Base-by-base conservation (phyloP, 2,113 vertebrate genomes). In the Tychaedon coryphoeus region DNA sequence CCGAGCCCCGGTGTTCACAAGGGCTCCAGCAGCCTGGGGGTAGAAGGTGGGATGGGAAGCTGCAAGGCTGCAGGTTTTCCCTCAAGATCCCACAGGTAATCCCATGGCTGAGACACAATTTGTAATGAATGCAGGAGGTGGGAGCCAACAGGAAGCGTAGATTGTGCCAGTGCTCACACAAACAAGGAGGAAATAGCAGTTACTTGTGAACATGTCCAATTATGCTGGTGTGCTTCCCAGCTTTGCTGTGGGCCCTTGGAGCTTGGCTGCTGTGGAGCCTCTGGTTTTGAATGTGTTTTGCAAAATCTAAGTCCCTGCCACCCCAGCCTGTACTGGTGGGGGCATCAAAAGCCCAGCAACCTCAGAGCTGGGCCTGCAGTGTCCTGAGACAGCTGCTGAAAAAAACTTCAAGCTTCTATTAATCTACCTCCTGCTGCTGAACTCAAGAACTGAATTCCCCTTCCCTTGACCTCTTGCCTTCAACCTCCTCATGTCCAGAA, bases 271-370 rank as follows among this genome's bases (percentile, higher is more conserved):
- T 61, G 15, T 5, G 64, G 13, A 61, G 65, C 42, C 38, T 70
- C 61, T 28, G 23, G 50, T 33, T 92, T 26, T 64, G 20, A 74
- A 58, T 12, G 12, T 29, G 51, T 64, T 89, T 84, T 58, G 38
- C 42, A 53, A 87, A 36, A 29, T 14, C 1, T 2, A 25, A 29
- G 23, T 33, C 33, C 33, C 31, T 80, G 28, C 31, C 34, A 40
- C 13, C 3, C 26, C 38, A 61, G 45, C 18, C 1, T 2, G 29
- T 34, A 54, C 14, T 3, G 2, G 14, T 5, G 18, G 7, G 16
- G 31, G 1, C 45, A 66, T 33, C 58, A 79, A 83, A 72, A 72
- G 28, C 24, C 33, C 72, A 45, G 23, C 18, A 86, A 40, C 33
- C 12, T 71, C 54, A 74, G 23, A 84, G 31, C 17, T 61, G 60